Evolutionary conservation across 23 tunicate genomes (phyloP).

Genomic region (Pegea sp.): DNA sequence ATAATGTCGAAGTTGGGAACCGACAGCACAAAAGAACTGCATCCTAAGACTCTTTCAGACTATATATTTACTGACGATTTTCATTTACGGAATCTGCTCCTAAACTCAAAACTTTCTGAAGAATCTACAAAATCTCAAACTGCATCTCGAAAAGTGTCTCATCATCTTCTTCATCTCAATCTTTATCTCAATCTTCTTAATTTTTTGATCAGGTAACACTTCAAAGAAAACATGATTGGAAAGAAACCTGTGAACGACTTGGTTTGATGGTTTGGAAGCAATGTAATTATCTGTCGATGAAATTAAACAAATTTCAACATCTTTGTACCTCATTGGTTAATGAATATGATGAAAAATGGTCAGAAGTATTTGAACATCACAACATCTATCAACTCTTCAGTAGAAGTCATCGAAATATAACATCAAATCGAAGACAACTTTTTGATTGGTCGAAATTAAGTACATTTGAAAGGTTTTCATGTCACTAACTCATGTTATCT

Average conservation of each 20-base stretch:
- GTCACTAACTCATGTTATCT: too few species aligned
- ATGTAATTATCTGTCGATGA: slow-evolving; percentile 58
- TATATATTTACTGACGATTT: too few species aligned
- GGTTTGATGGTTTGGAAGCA: slow-evolving; percentile 59
- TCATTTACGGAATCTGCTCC: too few species aligned
- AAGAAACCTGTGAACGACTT: too few species aligned
- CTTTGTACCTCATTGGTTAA: slow-evolving; percentile 28
- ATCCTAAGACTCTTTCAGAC: too few species aligned
- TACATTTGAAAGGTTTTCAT: slow-evolving; percentile 46
- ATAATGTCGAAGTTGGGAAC: too few species aligned
- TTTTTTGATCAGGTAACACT: too few species aligned
- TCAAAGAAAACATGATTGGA: too few species aligned
- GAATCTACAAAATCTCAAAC: neutral
- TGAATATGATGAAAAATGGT: slow-evolving; percentile 31
- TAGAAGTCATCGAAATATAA: too few species aligned
- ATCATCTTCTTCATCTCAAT: neutral
- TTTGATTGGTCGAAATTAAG: slow-evolving; percentile 20
- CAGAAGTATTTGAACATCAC: slow-evolving; percentile 6
- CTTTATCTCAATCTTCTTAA: too few species aligned
- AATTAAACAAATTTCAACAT: slow-evolving; percentile 13
- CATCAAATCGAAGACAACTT: neutral
- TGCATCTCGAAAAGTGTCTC: neutral
- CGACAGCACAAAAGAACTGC: too few species aligned
- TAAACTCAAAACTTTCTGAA: neutral
- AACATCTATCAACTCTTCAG: slow-evolving; percentile 19